Conservation (phyloP, 2,888 invertebrate genomes). For the Cryptosula pallasiana region DNA sequence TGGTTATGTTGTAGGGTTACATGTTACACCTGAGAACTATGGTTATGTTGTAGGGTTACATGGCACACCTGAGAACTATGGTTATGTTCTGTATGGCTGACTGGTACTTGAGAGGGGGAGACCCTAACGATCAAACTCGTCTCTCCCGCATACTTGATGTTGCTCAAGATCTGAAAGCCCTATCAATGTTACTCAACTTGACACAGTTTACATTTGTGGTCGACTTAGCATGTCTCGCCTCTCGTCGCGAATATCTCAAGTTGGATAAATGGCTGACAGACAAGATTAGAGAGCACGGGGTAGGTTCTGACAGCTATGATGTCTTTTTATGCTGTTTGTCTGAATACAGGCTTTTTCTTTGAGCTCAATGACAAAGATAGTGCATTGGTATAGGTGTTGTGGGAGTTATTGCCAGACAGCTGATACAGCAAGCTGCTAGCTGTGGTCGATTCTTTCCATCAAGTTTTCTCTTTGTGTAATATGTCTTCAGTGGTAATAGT, state of each 20-base stretch:
- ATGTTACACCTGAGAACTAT: no score
- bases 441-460: no score
- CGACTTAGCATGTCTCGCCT: conserved; percentile 94
- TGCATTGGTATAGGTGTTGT: no score
- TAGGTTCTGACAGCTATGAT: conserved; percentile 49
- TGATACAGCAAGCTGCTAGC: no score
- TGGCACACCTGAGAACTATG: conserved; percentile 29
- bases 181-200: conserved; percentile 83
- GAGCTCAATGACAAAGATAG: not conserved
- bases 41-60: not conserved
- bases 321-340: no score
- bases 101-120: conserved; percentile 81
- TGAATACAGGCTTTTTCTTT: no score
- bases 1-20: no score
- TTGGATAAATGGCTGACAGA: conserved; percentile 97
- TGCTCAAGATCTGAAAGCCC: conserved; percentile 82
- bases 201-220: conserved; percentile 78
- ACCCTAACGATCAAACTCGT: conserved; percentile 81
- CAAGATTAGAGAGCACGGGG: conserved; percentile 92
- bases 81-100: conserved; percentile 95
- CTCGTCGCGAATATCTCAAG: conserved; percentile 91
- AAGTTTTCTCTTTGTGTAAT: no score
- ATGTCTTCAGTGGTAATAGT: no score
- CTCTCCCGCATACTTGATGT: conserved; percentile 91
- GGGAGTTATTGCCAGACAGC: no score